Percentiles rank a stretch among this genome's conserved stretches.
Evolutionary conservation across 2,113 vertebrate genomes (phyloP).

Genomic region (Arenaria interpres): DNA sequence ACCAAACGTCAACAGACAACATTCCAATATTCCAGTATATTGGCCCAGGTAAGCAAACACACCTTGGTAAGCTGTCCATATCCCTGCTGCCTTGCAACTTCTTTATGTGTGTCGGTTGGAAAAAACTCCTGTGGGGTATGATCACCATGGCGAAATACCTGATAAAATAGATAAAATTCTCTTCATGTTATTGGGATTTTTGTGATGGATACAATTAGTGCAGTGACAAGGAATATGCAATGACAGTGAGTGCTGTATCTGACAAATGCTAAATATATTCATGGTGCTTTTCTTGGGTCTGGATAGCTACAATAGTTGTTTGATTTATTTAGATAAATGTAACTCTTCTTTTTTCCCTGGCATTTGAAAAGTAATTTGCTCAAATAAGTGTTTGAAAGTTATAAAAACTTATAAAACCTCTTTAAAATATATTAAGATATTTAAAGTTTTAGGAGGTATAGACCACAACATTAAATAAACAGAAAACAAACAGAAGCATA

Average conservation of each 20-base stretch:
- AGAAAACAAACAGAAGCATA: background rate
- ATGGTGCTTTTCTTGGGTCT: background rate
- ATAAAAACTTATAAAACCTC: background rate
- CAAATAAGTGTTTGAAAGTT: background rate
- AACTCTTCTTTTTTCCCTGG: background rate
- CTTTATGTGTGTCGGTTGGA: slow-evolving; percentile 80
- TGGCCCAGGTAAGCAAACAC: background rate
- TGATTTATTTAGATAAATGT: background rate
- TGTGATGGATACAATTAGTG: background rate
- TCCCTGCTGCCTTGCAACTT: slow-evolving; percentile 82
- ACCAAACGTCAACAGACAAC: background rate
- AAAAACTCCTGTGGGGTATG: slow-evolving; percentile 84
- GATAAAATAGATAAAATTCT: slow-evolving; percentile 1
- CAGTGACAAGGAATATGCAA: background rate
- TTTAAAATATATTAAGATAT: background rate
- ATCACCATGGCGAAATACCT: slow-evolving; percentile 87
- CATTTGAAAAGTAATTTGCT: background rate
- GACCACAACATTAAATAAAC: background rate
- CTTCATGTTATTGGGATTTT: background rate
- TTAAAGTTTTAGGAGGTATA: background rate
- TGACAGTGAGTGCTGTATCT: background rate
- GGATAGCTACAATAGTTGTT: background rate
- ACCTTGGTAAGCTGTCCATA: slow-evolving; percentile 89
- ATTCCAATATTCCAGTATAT: background rate
- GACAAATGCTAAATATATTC: background rate